Base-by-base conservation (phyloP, 2,797 vertebrate genomes). In the Harpagifer antarcticus region DNA sequence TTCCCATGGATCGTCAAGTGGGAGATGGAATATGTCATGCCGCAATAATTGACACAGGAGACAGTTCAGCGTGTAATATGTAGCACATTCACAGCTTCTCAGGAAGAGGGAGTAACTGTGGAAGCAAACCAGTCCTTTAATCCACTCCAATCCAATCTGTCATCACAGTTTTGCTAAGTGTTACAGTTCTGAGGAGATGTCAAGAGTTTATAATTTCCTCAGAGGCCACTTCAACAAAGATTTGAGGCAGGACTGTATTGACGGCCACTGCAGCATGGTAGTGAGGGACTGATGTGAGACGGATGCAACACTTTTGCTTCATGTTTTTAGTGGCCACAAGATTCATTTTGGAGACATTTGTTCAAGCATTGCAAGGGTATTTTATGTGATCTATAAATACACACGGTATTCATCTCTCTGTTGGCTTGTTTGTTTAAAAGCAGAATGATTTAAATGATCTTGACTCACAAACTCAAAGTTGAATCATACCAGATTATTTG, bases 121-220 rank as follows among this genome's bases (percentile, higher is more conserved):
- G 43, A 85, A 76, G 69, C 49, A 44, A 65, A 65, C 55, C 50
- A 37, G 63, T 61, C 58, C 56, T 76, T 84, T 67, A 52, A 12
- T 72, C 15, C 23, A 0, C 55, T 56, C 48, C 44, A 37, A 59
- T 74, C 73, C 63, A 56, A 48, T 78, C 74, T 87, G 82, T 83
- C 72, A 83, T 63, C 40, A 14, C 72, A 42, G 73, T 69, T 78
- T 70, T 68, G 59, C 49, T 61, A 56, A 81, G 84, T 86, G 70
- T 73, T 54, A 86, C 73, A 63, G 76, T 74, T 80, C 61, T 73
- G 74, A 77, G 67, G 56, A 83, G 74, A 68, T 88, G 88, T 78
- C 78, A 50, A 37, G 76, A 79, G 54, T 89, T 88, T 86, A 64
- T 79, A 64, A 76, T 40, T 72, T 83, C 71, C 74, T 81, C 55